A percentile compares a stretch with the other conserved stretches of the same genome.
Evolutionary conservation across 2,888 invertebrate genomes (phyloP).

Genomic region (Oxystoma pomonae): DNA sequence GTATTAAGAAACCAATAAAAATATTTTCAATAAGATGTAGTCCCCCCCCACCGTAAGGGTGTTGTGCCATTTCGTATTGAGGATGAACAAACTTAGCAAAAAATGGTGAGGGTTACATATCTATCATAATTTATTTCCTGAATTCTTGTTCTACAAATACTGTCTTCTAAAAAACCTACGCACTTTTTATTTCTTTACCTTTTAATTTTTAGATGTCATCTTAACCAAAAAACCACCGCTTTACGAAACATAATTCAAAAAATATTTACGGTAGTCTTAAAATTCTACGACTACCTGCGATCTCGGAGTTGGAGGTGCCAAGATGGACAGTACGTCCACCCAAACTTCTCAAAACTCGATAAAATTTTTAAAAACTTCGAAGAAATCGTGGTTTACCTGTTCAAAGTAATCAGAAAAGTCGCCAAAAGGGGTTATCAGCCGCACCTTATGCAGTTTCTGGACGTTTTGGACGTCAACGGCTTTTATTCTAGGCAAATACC

Average conservation of each 20-base stretch:
- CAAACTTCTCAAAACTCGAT: conserved; percentile 57
- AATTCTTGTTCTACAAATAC: too few species aligned
- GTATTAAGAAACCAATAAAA: too few species aligned
- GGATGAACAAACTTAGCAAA: too few species aligned
- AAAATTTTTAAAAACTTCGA: conserved; percentile 50
- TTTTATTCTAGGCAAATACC: conserved; percentile 41
- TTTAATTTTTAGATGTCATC: conserved; percentile 55
- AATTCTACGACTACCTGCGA: conserved; percentile 61
- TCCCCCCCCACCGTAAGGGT: too few species aligned
- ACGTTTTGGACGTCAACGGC: conserved; percentile 63
- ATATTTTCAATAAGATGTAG: too few species aligned
- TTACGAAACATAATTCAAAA: conserved; percentile 66
- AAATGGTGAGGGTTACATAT: too few species aligned
- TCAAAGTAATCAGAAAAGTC: conserved; percentile 59
- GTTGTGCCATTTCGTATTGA: too few species aligned
- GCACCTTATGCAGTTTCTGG: conserved; percentile 60
- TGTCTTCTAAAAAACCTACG: too few species aligned
- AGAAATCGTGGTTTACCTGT: conserved; percentile 59
- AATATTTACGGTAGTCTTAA: conserved; percentile 67
- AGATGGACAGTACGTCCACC: conserved; percentile 52
- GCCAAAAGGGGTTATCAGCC: conserved; percentile 65
- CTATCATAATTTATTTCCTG: too few species aligned
- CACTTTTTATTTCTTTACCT: too few species aligned
- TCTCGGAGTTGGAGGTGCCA: conserved; percentile 56
- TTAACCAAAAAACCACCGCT: conserved; percentile 65